phyloP scores from a whole-genome alignment of 2,888 invertebrate species.

The Coremacera marginata region DNA sequence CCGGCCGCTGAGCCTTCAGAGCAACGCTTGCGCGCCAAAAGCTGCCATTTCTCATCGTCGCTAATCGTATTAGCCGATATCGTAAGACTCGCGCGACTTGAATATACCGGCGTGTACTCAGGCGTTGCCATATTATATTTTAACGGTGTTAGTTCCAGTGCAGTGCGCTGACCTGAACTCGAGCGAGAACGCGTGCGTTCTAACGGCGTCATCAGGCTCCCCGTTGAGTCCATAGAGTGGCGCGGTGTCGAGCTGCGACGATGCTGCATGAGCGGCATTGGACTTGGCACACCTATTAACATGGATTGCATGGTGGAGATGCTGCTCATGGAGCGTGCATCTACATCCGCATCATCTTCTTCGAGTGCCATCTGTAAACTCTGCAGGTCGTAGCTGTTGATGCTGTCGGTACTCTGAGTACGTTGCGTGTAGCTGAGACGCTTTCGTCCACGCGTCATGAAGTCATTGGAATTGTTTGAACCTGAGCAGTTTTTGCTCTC shows the following conservation, averaged over 20 bases:
- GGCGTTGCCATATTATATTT: conserved; percentile 53
- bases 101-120: conserved; percentile 68
- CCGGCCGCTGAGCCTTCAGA: conserved; percentile 56
- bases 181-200: conserved; percentile 56
- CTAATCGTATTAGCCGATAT: conserved; percentile 58
- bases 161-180: conserved; percentile 62
- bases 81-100: conserved; percentile 64
- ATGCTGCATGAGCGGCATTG: conserved; percentile 65
- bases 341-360: conserved; percentile 50
- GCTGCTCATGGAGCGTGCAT: conserved; percentile 47
- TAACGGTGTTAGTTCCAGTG: conserved; percentile 65
- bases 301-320: conserved; percentile 46
- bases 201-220: conserved; percentile 46
- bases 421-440: conserved; percentile 64
- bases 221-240: conserved; percentile 56
- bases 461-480: conserved; percentile 40
- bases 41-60: conserved; percentile 69
- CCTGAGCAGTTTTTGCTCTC: conserved; percentile 1
- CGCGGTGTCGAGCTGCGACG: conserved; percentile 63
- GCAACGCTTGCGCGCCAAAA: conserved; percentile 66
- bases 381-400: conserved; percentile 59
- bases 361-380: conserved; percentile 62
- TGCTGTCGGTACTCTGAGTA: conserved; percentile 65
- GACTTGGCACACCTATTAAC: conserved; percentile 53
- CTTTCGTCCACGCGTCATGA: conserved; percentile 55